Conservation (phyloP, 2,113 vertebrate genomes). For the Microtus montanus region DNA sequence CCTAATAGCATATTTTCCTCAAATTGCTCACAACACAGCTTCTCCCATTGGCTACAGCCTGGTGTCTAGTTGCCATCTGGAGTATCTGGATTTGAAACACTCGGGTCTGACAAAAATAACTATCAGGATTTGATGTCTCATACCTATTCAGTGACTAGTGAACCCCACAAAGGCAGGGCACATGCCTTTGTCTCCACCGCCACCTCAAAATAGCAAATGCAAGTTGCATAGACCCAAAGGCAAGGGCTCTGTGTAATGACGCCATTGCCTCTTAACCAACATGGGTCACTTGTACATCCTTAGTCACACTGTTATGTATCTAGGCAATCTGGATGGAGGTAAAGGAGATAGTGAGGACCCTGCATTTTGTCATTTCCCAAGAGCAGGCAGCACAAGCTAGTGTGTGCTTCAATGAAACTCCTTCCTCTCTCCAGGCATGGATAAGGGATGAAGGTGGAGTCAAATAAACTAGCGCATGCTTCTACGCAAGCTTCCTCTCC, state of each 20-base stretch:
- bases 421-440: conserved; percentile 74
- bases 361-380: conserved; percentile 61
- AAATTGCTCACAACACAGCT: conserved; percentile 61
- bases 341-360: conserved; percentile 33
- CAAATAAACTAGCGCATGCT: conserved; percentile 39
- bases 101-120: conserved; percentile 49
- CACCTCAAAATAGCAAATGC: background rate
- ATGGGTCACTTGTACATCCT: background rate
- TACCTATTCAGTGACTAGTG: background rate
- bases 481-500: conserved; percentile 70
- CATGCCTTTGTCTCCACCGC: background rate
- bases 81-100: conserved; percentile 34
- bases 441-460: conserved; percentile 69
- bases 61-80: conserved; percentile 51
- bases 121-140: conserved; percentile 16
- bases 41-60: conserved; percentile 37
- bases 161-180: conserved; percentile 47
- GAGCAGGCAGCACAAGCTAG: conserved; percentile 46
- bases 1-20: conserved; percentile 25
- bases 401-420: conserved; percentile 71
- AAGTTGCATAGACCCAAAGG: background rate
- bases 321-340: conserved; percentile 81
- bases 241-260: background rate
- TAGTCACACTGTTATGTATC: conserved; percentile 77
- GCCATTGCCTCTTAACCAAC: background rate